Evolutionary conservation across 2,888 invertebrate species (phyloP).

Genomic region (Parelbella ahira): DNA sequence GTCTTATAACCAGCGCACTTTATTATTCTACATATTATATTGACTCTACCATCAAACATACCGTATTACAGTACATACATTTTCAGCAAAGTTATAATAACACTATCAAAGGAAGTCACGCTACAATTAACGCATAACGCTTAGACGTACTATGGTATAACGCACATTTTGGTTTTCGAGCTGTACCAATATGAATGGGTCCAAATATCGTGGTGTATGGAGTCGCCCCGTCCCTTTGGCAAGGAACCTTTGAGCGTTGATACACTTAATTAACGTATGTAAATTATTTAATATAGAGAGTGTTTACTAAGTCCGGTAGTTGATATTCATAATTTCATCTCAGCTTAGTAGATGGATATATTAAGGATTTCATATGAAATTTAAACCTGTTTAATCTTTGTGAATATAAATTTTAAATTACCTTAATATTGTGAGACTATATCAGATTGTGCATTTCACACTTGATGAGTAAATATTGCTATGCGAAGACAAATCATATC

Average conservation of each 20-base stretch:
- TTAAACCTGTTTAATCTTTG: too few relatives aligned
- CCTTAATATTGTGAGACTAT: too few relatives aligned
- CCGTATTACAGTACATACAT: too few relatives aligned
- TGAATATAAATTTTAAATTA: too few relatives aligned
- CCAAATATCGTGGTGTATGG: slow-evolving; percentile 1
- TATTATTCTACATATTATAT: too few relatives aligned
- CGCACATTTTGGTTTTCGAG: slow-evolving; percentile 6
- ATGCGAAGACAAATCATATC: too few relatives aligned
- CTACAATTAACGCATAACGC: slow-evolving; percentile 2
- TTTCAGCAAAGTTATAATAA: too few relatives aligned
- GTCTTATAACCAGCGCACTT: too few relatives aligned
- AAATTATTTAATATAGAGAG: slow-evolving; percentile 12
- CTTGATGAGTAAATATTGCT: too few relatives aligned
- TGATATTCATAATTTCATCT: slow-evolving; percentile 6
- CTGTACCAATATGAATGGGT: background rate
- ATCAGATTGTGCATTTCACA: too few relatives aligned
- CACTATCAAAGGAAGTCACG: too few relatives aligned
- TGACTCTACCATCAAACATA: too few relatives aligned
- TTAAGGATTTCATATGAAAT: background rate
- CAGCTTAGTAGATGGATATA: background rate
- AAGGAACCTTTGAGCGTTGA: slow-evolving; percentile 11
- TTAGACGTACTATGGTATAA: background rate
- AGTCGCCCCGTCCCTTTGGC: slow-evolving; percentile 2
- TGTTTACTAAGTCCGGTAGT: slow-evolving; percentile 5
- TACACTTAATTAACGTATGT: slow-evolving; percentile 18